These are phyloP conservation scores for Trichogramma pretiosum DNA, from an alignment of 1,140 invertebrate genomes.

Conservation along the genomic window DNA sequence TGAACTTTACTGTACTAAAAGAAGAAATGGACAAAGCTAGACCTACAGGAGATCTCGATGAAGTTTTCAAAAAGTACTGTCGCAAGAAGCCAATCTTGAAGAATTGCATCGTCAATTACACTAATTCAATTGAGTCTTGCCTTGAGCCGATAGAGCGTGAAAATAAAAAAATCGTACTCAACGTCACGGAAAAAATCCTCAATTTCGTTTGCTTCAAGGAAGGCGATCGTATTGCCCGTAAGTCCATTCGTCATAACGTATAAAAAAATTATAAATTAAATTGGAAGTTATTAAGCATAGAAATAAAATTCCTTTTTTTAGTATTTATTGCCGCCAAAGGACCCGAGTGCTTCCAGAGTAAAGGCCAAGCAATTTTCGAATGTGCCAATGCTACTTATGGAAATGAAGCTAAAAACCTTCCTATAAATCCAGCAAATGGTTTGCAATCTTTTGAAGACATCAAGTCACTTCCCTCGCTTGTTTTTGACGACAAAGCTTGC, in stretches of 20 bases:
- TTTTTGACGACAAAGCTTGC: slow-evolving; percentile 48
- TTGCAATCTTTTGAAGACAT: slow-evolving; percentile 27
- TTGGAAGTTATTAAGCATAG: not conserved
- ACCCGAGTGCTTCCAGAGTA: slow-evolving; percentile 58
- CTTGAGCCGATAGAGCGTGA: slow-evolving; percentile 52
- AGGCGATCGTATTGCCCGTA: slow-evolving; percentile 70
- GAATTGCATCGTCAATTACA: slow-evolving; percentile 54
- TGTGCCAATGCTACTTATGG: slow-evolving; percentile 57
- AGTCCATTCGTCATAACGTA: slow-evolving; percentile 35
- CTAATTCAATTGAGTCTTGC: slow-evolving; percentile 52
- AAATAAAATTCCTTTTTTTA: slow-evolving; percentile 35
- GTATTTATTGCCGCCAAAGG: slow-evolving; percentile 72
- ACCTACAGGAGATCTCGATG: slow-evolving; percentile 52
- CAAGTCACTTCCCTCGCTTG: slow-evolving; percentile 46
- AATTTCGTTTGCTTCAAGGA: slow-evolving; percentile 68
- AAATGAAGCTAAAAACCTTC: slow-evolving; percentile 14
- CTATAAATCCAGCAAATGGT: slow-evolving; percentile 14
- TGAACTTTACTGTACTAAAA: slow-evolving; percentile 47
- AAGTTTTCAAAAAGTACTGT: slow-evolving; percentile 63
- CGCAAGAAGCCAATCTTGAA: slow-evolving; percentile 51
- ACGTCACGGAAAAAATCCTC: slow-evolving; percentile 56
- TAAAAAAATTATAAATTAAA: slow-evolving; percentile 13
- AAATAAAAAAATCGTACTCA: slow-evolving; percentile 50
- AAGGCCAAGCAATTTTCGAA: slow-evolving; percentile 50
- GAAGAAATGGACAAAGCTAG: slow-evolving; percentile 53